phyloP scores from a whole-genome alignment of 1,140 invertebrate genomes.

The Drosophila littoralis region DNA sequence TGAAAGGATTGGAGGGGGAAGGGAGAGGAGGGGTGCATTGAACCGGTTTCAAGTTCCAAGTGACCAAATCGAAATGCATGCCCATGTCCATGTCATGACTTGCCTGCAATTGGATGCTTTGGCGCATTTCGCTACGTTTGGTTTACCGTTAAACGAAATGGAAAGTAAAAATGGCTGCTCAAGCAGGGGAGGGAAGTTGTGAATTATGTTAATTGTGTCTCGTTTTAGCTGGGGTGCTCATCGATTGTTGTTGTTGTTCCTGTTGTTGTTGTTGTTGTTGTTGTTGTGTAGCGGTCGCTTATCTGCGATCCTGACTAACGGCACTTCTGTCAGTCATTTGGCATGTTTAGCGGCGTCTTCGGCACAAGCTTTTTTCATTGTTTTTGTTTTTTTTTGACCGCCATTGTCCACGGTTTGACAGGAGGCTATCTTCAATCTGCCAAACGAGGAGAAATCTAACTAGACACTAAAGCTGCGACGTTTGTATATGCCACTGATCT shows the following conservation, averaged over 20 bases:
- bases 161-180: conserved; percentile 62
- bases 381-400: conserved; percentile 1
- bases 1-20: background rate
- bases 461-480: conserved; percentile 1
- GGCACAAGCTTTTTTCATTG: background rate
- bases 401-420: conserved; percentile 29
- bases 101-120: conserved; percentile 45
- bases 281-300: conserved; percentile 33
- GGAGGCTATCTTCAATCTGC: conserved; percentile 24
- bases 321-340: conserved; percentile 45
- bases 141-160: conserved; percentile 79
- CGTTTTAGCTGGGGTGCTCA: conserved; percentile 35
- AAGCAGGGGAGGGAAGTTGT: conserved; percentile 41
- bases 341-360: conserved; percentile 34
- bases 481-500: background rate
- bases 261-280: conserved; percentile 16
- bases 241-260: conserved; percentile 13
- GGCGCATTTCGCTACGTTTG: conserved; percentile 61
- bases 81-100: conserved; percentile 38
- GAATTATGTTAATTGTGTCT: conserved; percentile 78
- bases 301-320: conserved; percentile 67
- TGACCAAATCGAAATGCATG: conserved; percentile 24
- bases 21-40: too few relatives aligned
- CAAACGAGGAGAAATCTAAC: conserved; percentile 39
- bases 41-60: conserved; percentile 64